Base-by-base conservation (phyloP, 2,888 invertebrate genomes). In the Portevinia maculata region DNA sequence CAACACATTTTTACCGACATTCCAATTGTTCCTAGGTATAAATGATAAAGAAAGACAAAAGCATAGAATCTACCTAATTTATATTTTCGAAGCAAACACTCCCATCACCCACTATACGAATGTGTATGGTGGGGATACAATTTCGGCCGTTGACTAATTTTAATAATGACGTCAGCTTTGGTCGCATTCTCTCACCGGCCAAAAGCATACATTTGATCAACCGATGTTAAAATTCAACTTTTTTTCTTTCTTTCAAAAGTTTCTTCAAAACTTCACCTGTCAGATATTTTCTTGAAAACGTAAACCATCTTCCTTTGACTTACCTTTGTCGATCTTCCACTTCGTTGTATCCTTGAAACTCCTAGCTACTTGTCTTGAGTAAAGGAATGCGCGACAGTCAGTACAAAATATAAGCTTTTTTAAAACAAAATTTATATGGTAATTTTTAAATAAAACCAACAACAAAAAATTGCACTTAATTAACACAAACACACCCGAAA, bases 401-500 rank as follows among this genome's bases (percentile, higher is more conserved):
- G n/a, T 75, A 64, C 75, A 75, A 74, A 75, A 57, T 70, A 39
- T 15, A 55, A 83, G 71, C 76, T 83, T 83, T 83, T 76, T 48
- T 71, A 60, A 19, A 19, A 19, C 34, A 44, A 39, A 60, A 76
- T 67, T 83, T 62, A 50, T 15, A 67, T 60, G 71, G 60, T 73
- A 67, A 67, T 76, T 76, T 60, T 71, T 46, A 37, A 71, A 71
- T 44, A 28, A 71, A 74, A 71, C 37, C 46, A 41, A 57, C 32
- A 53, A 62, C 65, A 39, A 70, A 78, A 83, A 84, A 78, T 73
- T 84, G 84, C 84, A 84, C 84, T 84, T 79, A 84, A 84, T 74
- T 84, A 84, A 78, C 84, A 84, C 84, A 79, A 84, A 84, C 73
- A 78, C 84, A 78, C 67, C 64, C 78, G 69, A 79, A 73, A 74